Evolutionary conservation across 2,888 invertebrate genomes (phyloP).

Genomic region (Uloborus plumipes): DNA sequence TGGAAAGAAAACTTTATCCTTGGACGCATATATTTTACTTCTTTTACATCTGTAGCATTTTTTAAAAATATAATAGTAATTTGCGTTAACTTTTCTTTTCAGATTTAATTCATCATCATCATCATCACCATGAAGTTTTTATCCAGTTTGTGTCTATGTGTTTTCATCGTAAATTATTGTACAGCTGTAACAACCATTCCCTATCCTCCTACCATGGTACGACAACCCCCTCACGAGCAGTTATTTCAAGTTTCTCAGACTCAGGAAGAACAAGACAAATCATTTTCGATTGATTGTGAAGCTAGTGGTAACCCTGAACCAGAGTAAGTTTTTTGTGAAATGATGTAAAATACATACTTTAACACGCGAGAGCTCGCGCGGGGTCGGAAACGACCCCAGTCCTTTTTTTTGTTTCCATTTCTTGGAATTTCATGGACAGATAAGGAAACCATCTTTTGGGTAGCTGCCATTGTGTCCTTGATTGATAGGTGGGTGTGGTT

Average conservation of each 20-base stretch:
- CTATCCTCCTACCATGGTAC: conserved; percentile 90
- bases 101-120: not conserved
- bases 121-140: too few species aligned
- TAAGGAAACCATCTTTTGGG: too few species aligned
- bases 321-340: conserved; percentile 78
- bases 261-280: conserved; percentile 87
- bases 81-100: not conserved
- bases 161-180: conserved; percentile 4
- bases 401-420: too few species aligned
- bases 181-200: conserved; percentile 66
- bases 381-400: too few species aligned
- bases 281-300: conserved; percentile 95
- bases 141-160: not conserved
- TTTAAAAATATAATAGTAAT: too few species aligned
- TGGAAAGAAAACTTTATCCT: too few species aligned
- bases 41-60: too few species aligned
- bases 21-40: too few species aligned
- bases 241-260: conserved; percentile 89
- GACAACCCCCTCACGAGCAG: conserved; percentile 91
- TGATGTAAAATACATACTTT: not conserved
- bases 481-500: too few species aligned
- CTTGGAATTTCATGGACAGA: too few species aligned
- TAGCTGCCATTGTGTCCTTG: too few species aligned
- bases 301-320: conserved; percentile 97
- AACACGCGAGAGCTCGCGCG: too few species aligned